These are phyloP conservation scores for Pteromalus puparum DNA, from an alignment of 1,140 invertebrate genomes.

Conservation along the genomic window DNA sequence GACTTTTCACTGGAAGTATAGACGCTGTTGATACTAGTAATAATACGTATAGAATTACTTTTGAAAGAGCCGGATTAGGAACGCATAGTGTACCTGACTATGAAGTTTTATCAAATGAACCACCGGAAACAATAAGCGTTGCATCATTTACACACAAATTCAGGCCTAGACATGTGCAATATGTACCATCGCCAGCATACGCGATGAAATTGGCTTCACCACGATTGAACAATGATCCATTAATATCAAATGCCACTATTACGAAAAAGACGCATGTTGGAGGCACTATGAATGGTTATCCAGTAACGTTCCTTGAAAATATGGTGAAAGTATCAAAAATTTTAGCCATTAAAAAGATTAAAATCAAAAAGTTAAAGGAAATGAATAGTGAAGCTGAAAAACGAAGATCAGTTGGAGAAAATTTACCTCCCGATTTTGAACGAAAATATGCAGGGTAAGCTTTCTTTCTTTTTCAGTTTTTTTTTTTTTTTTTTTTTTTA, in stretches of 20 bases:
- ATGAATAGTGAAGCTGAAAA: constrained; percentile 96
- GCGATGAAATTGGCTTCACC: constrained; percentile 74
- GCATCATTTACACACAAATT: constrained; percentile 90
- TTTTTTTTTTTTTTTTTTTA: constrained; percentile 14
- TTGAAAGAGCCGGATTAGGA: constrained; percentile 94
- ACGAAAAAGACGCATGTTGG: constrained; percentile 72
- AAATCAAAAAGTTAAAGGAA: constrained; percentile 87
- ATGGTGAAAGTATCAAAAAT: constrained; percentile 93
- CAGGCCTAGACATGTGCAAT: constrained; percentile 81
- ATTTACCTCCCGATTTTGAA: constrained; percentile 90
- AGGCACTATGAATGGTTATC: constrained; percentile 86
- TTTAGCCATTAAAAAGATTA: constrained; percentile 87
- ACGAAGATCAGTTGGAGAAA: constrained; percentile 85
- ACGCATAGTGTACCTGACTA: constrained; percentile 98
- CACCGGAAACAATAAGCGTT: constrained; percentile 92
- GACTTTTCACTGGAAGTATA: constrained; percentile 96
- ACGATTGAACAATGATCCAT: constrained; percentile 76
- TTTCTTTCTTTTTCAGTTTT: constrained; percentile 16
- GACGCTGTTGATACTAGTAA: constrained; percentile 98
- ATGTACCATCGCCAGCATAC: constrained; percentile 77
- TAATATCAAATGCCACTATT: constrained; percentile 75
- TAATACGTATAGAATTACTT: constrained; percentile 98
- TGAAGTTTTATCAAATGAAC: constrained; percentile 96
- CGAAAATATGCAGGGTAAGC: constrained; percentile 86
- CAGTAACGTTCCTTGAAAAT: constrained; percentile 88